Evolutionary conservation across 1,140 invertebrate species (phyloP).

Genomic region (Drosophila pectinifera): DNA sequence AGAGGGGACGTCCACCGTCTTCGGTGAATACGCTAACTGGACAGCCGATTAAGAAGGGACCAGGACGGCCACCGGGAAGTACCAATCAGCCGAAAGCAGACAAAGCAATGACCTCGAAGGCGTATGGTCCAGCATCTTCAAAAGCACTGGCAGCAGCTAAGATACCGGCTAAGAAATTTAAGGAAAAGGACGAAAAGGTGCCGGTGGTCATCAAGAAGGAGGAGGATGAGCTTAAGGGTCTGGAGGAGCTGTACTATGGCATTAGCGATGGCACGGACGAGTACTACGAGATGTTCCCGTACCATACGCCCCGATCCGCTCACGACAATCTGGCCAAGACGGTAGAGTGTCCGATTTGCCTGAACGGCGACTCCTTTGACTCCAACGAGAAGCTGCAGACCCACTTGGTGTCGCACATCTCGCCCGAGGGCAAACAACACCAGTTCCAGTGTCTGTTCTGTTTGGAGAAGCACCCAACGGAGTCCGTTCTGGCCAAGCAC

Average conservation of each 20-base stretch:
- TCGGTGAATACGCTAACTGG: conserved; percentile 42
- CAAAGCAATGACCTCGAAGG: conserved; percentile 39
- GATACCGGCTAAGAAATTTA: conserved; percentile 37
- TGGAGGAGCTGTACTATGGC: conserved; percentile 82
- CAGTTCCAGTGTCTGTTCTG: conserved; percentile 87
- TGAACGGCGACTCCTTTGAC: conserved; percentile 85
- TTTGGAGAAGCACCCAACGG: conserved; percentile 85
- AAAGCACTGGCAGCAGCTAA: conserved; percentile 22
- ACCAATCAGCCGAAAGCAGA: conserved; percentile 34
- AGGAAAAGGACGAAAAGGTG: conserved; percentile 56
- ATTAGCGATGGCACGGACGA: conserved; percentile 72
- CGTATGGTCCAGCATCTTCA: neutral
- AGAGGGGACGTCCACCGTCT: conserved; percentile 43
- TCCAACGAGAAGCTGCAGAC: conserved; percentile 89
- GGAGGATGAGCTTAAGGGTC: conserved; percentile 75
- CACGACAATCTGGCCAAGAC: conserved; percentile 47
- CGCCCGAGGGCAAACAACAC: conserved; percentile 82
- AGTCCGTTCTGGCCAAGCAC: conserved; percentile 86
- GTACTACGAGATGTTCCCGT: conserved; percentile 74
- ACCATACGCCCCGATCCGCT: conserved; percentile 57
- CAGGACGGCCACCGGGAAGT: conserved; percentile 28
- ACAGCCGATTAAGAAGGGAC: conserved; percentile 28
- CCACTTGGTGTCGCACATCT: conserved; percentile 89
- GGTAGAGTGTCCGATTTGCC: conserved; percentile 87
- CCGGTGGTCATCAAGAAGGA: conserved; percentile 72